Conservation (phyloP, 2,113 vertebrate genomes). For the Leptocoma aspasia region DNA sequence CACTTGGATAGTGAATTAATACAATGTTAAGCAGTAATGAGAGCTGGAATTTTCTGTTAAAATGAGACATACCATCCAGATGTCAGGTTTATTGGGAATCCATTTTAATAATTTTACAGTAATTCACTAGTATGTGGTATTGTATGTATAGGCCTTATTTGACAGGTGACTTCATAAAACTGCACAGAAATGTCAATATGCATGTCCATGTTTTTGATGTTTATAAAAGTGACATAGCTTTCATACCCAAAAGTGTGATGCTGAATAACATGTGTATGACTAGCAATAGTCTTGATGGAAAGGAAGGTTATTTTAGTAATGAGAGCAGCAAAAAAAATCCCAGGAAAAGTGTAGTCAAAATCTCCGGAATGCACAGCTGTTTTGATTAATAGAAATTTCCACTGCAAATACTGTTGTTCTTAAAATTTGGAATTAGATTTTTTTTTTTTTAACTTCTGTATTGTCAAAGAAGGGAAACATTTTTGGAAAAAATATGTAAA, state of each 20-base stretch:
- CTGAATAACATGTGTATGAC: constrained; percentile 40
- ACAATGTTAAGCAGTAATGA: neutral
- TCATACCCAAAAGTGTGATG: constrained; percentile 38
- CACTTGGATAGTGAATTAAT: constrained; percentile 20
- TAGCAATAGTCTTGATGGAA: constrained; percentile 54
- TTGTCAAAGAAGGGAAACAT: constrained; percentile 51
- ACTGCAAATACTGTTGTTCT: constrained; percentile 40
- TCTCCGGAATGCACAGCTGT: constrained; percentile 45
- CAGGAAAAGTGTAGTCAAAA: constrained; percentile 43
- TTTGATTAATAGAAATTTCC: constrained; percentile 52
- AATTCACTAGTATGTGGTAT: constrained; percentile 53
- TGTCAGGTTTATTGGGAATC: constrained; percentile 32
- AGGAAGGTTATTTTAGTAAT: constrained; percentile 56
- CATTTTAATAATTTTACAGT: constrained; percentile 36
- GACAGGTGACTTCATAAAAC: constrained; percentile 58
- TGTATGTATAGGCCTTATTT: constrained; percentile 64
- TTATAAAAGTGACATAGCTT: constrained; percentile 59
- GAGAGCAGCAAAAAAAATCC: constrained; percentile 27
- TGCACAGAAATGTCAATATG: constrained; percentile 59
- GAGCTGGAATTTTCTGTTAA: constrained; percentile 37
- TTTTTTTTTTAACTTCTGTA: constrained; percentile 51
- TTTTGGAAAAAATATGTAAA: constrained; percentile 60
- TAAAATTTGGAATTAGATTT: constrained; percentile 48
- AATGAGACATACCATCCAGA: neutral
- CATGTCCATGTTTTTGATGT: constrained; percentile 66